Conservation (phyloP, 2,888 invertebrate species). For the Aquatica leii region DNA sequence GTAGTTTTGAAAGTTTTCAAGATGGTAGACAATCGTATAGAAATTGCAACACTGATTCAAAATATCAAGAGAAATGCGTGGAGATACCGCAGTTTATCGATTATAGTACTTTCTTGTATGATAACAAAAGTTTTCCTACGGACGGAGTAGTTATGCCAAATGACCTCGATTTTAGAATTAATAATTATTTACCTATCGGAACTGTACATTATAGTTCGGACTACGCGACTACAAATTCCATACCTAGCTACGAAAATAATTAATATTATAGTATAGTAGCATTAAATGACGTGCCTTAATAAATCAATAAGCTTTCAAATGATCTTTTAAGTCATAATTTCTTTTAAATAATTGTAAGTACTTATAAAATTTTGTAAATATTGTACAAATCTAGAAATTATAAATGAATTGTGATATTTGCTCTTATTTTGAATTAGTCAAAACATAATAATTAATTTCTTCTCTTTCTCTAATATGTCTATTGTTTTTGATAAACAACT, state of each 20-base stretch:
- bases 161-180: slow-evolving; percentile 58
- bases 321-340: slow-evolving; percentile 35
- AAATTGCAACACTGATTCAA: slow-evolving; percentile 32
- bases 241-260: slow-evolving; percentile 18
- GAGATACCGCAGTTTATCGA: slow-evolving; percentile 55
- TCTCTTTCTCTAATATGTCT: too few relatives aligned
- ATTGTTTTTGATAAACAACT: too few relatives aligned
- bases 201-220: slow-evolving; percentile 38
- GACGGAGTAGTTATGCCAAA: slow-evolving; percentile 53
- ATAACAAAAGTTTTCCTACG: slow-evolving; percentile 48
- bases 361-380: slow-evolving; percentile 26
- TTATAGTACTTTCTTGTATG: slow-evolving; percentile 54
- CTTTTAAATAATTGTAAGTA: slow-evolving; percentile 24
- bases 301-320: slow-evolving; percentile 35
- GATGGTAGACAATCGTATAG: slow-evolving; percentile 36
- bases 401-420: slow-evolving; percentile 38
- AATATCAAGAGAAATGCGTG: slow-evolving; percentile 47
- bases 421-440: too few relatives aligned
- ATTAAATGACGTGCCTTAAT: slow-evolving; percentile 39
- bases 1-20: slow-evolving; percentile 30
- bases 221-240: slow-evolving; percentile 31
- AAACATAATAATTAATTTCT: too few relatives aligned
- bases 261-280: slow-evolving; percentile 16
- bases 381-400: slow-evolving; percentile 21
- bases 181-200: slow-evolving; percentile 43